These are phyloP conservation scores for Pachydiplax longipennis DNA, from an alignment of 2,888 invertebrate genomes.

Conservation along the genomic window DNA sequence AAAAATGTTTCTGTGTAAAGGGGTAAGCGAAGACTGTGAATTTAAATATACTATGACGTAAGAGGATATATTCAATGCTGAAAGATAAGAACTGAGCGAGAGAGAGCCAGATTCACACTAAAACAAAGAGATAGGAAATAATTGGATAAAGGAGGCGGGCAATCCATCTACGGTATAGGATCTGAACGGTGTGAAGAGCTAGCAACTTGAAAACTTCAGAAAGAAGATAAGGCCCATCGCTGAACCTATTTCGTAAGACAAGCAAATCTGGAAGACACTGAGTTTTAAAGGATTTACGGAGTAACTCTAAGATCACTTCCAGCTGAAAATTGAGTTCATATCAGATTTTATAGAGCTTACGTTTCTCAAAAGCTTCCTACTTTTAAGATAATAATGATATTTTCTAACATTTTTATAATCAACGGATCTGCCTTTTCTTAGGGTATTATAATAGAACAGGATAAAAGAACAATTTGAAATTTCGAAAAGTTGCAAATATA, in stretches of 20 bases:
- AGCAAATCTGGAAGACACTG: not conserved
- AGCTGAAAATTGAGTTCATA: no score
- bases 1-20: no score
- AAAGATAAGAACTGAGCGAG: not conserved
- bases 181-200: not conserved
- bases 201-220: not conserved
- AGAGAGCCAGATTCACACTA: not conserved
- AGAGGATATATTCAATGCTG: not conserved
- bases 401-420: no score
- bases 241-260: not conserved
- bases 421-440: no score
- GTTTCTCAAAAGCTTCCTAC: no score
- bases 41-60: not conserved
- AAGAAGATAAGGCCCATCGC: not conserved
- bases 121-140: not conserved
- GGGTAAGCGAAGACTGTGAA: not conserved
- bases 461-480: no score
- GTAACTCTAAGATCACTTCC: no score
- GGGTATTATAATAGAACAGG: no score
- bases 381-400: no score
- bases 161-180: not conserved
- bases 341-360: no score
- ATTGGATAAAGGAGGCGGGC: not conserved
- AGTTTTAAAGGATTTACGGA: no score
- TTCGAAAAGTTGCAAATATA: no score